A percentile compares a stretch with the other conserved stretches of the same genome.
phyloP scores from a whole-genome alignment of 2,888 invertebrate species.

The Xestia rhomboidea region DNA sequence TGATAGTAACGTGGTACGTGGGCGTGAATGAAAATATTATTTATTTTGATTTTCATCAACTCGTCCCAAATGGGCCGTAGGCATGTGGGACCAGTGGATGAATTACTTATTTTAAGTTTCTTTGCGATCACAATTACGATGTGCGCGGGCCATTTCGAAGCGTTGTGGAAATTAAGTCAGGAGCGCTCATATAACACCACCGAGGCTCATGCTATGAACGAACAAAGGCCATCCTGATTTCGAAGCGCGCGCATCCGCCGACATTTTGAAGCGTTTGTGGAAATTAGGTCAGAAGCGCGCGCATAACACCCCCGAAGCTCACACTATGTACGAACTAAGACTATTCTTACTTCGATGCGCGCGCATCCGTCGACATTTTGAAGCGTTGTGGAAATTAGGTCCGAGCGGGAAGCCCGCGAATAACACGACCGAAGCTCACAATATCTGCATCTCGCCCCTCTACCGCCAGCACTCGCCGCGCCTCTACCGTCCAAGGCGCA shows the following conservation, averaged over 20 bases:
- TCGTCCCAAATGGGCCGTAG: too few species aligned
- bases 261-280: background rate
- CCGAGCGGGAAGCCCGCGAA: constrained; percentile 7
- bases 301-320: background rate
- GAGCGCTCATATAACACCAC: constrained; percentile 1
- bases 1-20: too few species aligned
- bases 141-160: too few species aligned
- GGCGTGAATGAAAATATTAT: too few species aligned
- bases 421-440: too few species aligned
- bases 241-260: background rate
- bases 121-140: too few species aligned
- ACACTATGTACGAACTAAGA: background rate
- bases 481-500: background rate
- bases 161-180: background rate
- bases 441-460: background rate
- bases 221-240: background rate
- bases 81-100: too few species aligned
- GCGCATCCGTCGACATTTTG: background rate
- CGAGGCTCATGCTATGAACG: background rate
- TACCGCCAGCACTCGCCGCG: background rate
- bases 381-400: background rate
- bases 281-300: constrained; percentile 15
- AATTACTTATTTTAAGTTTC: too few species aligned
- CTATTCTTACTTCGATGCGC: background rate
- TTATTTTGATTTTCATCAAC: too few species aligned